Conservation (phyloP, 2,888 invertebrate species). For the Liopterus haemorrhoidalis region DNA sequence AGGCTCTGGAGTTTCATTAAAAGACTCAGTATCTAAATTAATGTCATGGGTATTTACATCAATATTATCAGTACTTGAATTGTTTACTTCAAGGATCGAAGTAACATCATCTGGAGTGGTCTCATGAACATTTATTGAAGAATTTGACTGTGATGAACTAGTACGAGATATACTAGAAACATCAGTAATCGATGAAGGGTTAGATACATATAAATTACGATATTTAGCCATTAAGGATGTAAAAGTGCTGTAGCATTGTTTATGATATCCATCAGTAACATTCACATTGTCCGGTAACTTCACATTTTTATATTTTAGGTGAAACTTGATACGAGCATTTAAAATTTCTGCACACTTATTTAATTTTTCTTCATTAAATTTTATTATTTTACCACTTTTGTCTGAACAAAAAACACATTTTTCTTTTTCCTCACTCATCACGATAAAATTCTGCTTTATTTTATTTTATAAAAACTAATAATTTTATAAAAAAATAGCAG, state of each 20-base stretch:
- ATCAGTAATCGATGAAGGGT: slow-evolving; percentile 19
- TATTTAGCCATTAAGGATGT: slow-evolving; percentile 21
- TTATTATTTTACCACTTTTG: no score
- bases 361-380: slow-evolving; percentile 23
- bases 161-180: slow-evolving; percentile 25
- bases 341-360: slow-evolving; percentile 25
- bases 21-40: no score
- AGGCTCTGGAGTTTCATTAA: no score
- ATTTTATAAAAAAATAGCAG: no score
- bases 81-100: no score
- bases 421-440: no score
- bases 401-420: no score
- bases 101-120: no score
- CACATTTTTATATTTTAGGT: slow-evolving; percentile 21
- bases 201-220: slow-evolving; percentile 20
- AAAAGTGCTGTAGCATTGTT: slow-evolving; percentile 26
- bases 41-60: no score
- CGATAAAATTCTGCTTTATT: no score
- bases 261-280: slow-evolving; percentile 27
- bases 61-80: no score
- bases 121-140: no score
- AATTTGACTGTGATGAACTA: slow-evolving; percentile 22
- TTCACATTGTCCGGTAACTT: slow-evolving; percentile 24
- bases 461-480: slow-evolving; percentile 23
- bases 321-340: slow-evolving; percentile 22